A percentile compares a stretch with the other conserved stretches of the same genome.
These are phyloP conservation scores for Melopsittacus undulatus DNA, from an alignment of 2,797 vertebrate genomes.

Conservation along the genomic window DNA sequence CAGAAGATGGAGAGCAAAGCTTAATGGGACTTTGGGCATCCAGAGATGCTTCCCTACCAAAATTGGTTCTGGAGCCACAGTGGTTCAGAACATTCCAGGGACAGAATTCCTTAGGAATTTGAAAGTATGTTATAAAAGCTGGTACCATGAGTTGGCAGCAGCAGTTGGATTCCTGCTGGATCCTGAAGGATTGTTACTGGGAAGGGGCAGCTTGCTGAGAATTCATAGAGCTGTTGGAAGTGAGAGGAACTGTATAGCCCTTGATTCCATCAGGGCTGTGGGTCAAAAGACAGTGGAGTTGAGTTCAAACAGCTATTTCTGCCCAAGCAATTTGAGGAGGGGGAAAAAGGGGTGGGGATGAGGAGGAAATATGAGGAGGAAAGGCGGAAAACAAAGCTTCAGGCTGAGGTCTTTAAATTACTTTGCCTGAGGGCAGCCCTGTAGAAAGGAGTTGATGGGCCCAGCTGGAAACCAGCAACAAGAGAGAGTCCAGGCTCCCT, in stretches of 20 bases:
- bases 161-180: background rate
- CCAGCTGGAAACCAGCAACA: background rate
- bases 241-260: background rate
- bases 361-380: too few relatives aligned
- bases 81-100: background rate
- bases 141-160: background rate
- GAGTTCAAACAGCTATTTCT: background rate
- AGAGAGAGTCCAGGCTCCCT: background rate
- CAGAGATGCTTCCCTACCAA: background rate
- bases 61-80: background rate
- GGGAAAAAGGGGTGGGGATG: background rate
- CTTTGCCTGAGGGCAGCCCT: background rate
- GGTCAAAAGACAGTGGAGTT: background rate
- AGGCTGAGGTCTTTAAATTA: background rate
- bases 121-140: background rate
- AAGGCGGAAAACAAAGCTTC: background rate
- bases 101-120: background rate
- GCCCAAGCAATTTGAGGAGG: background rate
- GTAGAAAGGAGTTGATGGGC: background rate
- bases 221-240: background rate
- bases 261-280: background rate
- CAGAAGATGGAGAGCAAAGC: background rate
- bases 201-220: background rate
- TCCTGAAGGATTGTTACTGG: background rate
- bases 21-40: background rate